Percentiles rank a stretch among this genome's conserved stretches.
Conservation (phyloP, 2,888 invertebrate species). For the Sepioteuthis lessoniana region DNA sequence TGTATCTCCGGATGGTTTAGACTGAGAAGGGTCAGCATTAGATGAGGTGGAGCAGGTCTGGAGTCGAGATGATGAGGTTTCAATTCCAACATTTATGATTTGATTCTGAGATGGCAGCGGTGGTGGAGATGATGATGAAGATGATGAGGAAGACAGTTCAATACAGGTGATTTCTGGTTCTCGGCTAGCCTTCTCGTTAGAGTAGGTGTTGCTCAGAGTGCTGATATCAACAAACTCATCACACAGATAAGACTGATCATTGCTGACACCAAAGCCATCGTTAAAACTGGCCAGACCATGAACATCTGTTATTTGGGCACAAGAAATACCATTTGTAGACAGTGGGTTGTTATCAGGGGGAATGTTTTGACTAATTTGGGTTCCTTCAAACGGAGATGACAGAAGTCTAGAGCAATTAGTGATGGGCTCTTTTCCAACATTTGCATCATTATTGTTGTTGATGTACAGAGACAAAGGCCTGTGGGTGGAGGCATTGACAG, state of each 20-base stretch:
- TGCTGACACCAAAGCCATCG: not conserved
- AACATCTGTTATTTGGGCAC: conserved; percentile 26
- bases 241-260: not conserved
- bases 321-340: not conserved
- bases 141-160: conserved; percentile 13
- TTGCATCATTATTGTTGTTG: not conserved
- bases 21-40: conserved; percentile 4
- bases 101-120: conserved; percentile 33
- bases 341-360: not conserved
- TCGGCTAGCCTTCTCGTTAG: not conserved
- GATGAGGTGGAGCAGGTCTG: not conserved
- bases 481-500: not conserved
- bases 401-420: not conserved
- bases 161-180: conserved; percentile 41
- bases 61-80: not conserved
- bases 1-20: not conserved
- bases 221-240: conserved; percentile 45
- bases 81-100: not conserved
- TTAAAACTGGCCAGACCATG: not conserved
- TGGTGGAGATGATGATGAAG: not conserved
- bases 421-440: not conserved
- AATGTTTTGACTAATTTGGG: not conserved
- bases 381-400: not conserved
- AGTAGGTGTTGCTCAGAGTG: not conserved
- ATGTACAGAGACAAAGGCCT: not conserved